phyloP scores from a whole-genome alignment of 1,140 invertebrate species.

The Calephelis virginiensis region DNA sequence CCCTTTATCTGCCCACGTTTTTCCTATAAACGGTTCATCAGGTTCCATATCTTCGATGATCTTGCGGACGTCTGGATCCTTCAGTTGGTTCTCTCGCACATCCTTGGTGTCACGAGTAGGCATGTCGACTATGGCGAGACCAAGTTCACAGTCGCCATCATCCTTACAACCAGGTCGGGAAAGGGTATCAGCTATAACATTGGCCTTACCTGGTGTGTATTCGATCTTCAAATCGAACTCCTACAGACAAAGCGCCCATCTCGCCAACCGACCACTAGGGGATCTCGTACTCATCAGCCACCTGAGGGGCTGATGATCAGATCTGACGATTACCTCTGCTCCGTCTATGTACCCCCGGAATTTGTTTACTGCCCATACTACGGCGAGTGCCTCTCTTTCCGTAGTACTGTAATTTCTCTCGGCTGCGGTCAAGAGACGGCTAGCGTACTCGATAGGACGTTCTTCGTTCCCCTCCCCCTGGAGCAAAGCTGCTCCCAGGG shows the following conservation, averaged over 20 bases:
- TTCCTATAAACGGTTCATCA: slow-evolving; percentile 28
- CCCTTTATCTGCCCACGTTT: slow-evolving; percentile 26
- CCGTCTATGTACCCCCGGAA: slow-evolving; percentile 66
- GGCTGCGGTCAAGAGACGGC: slow-evolving; percentile 47
- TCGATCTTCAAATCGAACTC: slow-evolving; percentile 49
- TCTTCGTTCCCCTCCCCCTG: slow-evolving; percentile 54
- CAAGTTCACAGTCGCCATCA: neutral
- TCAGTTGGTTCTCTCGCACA: slow-evolving; percentile 38
- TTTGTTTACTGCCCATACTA: slow-evolving; percentile 68
- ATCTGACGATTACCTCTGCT: slow-evolving; percentile 22
- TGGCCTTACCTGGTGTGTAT: slow-evolving; percentile 41
- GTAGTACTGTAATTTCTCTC: slow-evolving; percentile 72
- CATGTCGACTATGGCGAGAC: slow-evolving; percentile 32
- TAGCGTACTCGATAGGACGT: slow-evolving; percentile 68
- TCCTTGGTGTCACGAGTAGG: slow-evolving; percentile 25
- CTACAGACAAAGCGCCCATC: slow-evolving; percentile 73
- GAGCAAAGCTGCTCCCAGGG: slow-evolving; percentile 49
- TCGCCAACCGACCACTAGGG: slow-evolving; percentile 53
- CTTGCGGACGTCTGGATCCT: slow-evolving; percentile 36
- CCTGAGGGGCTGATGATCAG: slow-evolving; percentile 74
- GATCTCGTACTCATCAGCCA: slow-evolving; percentile 73
- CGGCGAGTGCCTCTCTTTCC: slow-evolving; percentile 72
- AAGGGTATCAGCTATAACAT: slow-evolving; percentile 46
- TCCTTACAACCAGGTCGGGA: slow-evolving; percentile 33
- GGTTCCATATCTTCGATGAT: slow-evolving; percentile 39